These are phyloP conservation scores for Austrolebias charrua DNA, from an alignment of 2,797 vertebrate species.

Conservation along the genomic window DNA sequence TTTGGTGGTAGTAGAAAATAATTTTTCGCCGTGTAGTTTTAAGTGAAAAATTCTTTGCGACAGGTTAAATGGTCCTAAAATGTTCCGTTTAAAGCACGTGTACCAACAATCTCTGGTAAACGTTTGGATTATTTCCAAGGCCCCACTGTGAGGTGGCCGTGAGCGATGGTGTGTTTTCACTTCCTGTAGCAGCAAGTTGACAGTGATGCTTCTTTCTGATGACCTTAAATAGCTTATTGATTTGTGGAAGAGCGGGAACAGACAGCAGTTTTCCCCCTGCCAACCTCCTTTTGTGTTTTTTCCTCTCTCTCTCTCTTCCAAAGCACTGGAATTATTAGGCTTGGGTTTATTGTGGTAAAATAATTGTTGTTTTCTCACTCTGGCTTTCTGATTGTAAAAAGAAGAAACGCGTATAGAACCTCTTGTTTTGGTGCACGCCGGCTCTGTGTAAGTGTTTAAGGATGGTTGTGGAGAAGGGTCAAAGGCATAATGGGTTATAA, in stretches of 20 bases:
- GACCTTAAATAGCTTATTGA: constrained; percentile 77
- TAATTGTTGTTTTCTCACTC: constrained; percentile 56
- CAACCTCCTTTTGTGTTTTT: constrained; percentile 42
- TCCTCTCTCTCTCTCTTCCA: constrained; percentile 19
- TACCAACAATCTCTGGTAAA: constrained; percentile 10
- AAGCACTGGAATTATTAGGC: constrained; percentile 51
- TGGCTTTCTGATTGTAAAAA: constrained; percentile 43
- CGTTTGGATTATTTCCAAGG: constrained; percentile 11
- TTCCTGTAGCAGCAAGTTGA: constrained; percentile 28
- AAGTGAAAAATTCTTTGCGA: constrained; percentile 4
- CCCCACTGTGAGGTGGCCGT: constrained; percentile 13
- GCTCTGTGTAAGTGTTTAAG: constrained; percentile 33
- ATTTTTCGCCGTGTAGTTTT: neutral
- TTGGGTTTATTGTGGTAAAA: constrained; percentile 55
- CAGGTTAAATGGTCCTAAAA: neutral
- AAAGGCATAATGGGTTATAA: constrained; percentile 70
- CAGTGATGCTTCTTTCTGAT: constrained; percentile 56
- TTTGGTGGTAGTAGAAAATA: neutral
- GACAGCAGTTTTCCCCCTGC: constrained; percentile 27
- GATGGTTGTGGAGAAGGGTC: constrained; percentile 48
- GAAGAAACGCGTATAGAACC: constrained; percentile 42
- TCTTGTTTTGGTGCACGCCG: constrained; percentile 22
- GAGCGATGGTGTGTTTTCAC: constrained; percentile 26
- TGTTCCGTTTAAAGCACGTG: constrained; percentile 11
- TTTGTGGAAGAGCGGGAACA: constrained; percentile 61